Conservation (phyloP, 1,140 invertebrate genomes). For the Condylostylus longicornis region DNA sequence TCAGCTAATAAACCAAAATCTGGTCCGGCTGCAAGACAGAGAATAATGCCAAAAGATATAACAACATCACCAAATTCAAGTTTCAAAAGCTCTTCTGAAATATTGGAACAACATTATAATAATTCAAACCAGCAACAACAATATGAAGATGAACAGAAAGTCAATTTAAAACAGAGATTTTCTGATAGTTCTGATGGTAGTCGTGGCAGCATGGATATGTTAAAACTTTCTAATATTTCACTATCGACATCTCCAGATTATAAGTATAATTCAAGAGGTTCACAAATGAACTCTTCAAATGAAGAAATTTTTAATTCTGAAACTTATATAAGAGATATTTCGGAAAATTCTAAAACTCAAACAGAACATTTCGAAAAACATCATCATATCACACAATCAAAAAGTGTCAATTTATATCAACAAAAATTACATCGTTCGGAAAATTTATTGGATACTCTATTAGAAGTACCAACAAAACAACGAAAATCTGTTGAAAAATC, state of each 20-base stretch:
- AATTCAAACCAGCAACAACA: no score
- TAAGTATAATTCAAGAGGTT: no score
- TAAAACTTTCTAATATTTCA: no score
- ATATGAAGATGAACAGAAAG: no score
- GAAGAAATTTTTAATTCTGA: not conserved
- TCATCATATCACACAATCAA: slow-evolving; percentile 16
- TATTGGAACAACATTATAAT: not conserved
- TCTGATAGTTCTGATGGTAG: no score
- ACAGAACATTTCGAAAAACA: slow-evolving; percentile 22
- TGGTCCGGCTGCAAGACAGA: slow-evolving; percentile 35
- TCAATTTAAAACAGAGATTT: no score
- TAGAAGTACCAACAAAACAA: slow-evolving; percentile 11
- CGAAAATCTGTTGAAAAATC: slow-evolving; percentile 44
- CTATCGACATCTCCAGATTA: no score
- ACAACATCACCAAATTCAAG: slow-evolving; percentile 11
- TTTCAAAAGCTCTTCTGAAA: not conserved
- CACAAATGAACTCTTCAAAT: no score
- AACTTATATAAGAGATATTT: not conserved
- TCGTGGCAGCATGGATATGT: no score
- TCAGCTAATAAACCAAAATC: slow-evolving; percentile 27
- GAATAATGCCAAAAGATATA: slow-evolving; percentile 39
- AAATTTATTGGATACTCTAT: not conserved
- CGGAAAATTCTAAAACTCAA: not conserved
- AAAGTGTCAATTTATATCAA: slow-evolving; percentile 36
- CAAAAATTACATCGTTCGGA: not conserved